Evolutionary conservation across 2,797 vertebrate species (phyloP).

Genomic region (Rhincodon typus): DNA sequence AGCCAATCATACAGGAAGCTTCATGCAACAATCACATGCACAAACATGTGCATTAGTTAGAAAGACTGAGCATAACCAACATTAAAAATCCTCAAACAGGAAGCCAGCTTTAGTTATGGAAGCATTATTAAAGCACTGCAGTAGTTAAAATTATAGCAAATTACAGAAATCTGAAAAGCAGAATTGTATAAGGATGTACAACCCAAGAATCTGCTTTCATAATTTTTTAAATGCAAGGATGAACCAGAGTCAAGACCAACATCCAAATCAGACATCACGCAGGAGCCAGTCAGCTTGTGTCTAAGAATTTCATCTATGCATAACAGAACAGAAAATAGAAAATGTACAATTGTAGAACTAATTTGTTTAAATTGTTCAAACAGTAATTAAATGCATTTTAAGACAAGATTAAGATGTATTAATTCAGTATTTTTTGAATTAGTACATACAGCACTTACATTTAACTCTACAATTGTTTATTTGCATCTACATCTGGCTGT

Average conservation of each 20-base stretch:
- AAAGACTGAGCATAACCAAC: background rate
- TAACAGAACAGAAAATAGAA: conserved; percentile 41
- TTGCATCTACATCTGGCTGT: background rate
- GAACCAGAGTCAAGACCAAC: conserved; percentile 28
- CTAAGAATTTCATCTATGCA: conserved; percentile 43
- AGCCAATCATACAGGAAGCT: background rate
- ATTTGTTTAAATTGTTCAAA: background rate
- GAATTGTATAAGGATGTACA: conserved; percentile 36
- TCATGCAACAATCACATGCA: background rate
- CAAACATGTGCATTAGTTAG: conserved; percentile 7
- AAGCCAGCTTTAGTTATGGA: background rate
- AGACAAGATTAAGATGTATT: background rate
- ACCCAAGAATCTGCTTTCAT: conserved; percentile 41
- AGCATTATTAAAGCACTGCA: background rate
- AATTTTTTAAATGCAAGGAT: conserved; percentile 37
- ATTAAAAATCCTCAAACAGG: background rate
- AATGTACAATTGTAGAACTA: background rate
- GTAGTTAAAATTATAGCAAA: background rate
- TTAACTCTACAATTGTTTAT: background rate
- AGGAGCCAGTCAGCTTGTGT: conserved; percentile 40
- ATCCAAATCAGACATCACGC: conserved; percentile 47
- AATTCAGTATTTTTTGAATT: background rate
- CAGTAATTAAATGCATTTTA: background rate
- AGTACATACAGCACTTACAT: background rate
- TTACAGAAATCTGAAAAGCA: background rate